A percentile compares a stretch with the other conserved stretches of the same genome.
Evolutionary conservation across 2,113 vertebrate species (phyloP).

Genomic region (Marcusenius ussheri): DNA sequence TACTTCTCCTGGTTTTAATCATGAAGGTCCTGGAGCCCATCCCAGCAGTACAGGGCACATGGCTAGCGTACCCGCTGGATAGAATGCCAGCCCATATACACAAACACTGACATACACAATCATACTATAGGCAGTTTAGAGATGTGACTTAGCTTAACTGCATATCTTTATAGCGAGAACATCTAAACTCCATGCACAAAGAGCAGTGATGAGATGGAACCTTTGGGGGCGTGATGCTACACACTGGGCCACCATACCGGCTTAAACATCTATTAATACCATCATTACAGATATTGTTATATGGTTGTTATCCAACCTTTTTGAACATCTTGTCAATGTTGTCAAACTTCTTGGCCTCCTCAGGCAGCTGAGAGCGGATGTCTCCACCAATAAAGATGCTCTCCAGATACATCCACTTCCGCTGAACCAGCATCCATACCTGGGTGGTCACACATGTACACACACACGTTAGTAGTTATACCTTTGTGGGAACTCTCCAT

Average conservation of each 20-base stretch:
- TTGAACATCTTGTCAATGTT: constrained; percentile 76
- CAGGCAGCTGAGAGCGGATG: constrained; percentile 79
- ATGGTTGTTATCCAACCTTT: constrained; percentile 51
- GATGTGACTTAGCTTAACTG: neutral
- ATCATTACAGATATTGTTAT: neutral
- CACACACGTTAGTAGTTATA: neutral
- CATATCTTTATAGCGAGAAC: neutral
- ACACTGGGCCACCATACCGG: neutral
- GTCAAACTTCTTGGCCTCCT: constrained; percentile 90
- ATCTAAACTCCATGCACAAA: neutral
- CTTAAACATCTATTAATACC: neutral
- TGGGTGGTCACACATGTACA: constrained; percentile 35
- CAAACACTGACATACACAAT: neutral
- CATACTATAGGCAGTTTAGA: neutral
- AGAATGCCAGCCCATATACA: neutral
- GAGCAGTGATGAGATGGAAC: neutral
- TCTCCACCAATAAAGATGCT: constrained; percentile 89
- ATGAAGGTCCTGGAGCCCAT: neutral
- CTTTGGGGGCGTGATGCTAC: neutral
- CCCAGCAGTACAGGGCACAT: neutral
- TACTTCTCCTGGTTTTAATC: neutral
- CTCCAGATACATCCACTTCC: constrained; percentile 97
- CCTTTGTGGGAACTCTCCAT: neutral
- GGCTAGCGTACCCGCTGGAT: neutral
- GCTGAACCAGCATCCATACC: constrained; percentile 87